Conservation (phyloP, 2,113 vertebrate genomes). For the Eretmodus cyanostictus region DNA sequence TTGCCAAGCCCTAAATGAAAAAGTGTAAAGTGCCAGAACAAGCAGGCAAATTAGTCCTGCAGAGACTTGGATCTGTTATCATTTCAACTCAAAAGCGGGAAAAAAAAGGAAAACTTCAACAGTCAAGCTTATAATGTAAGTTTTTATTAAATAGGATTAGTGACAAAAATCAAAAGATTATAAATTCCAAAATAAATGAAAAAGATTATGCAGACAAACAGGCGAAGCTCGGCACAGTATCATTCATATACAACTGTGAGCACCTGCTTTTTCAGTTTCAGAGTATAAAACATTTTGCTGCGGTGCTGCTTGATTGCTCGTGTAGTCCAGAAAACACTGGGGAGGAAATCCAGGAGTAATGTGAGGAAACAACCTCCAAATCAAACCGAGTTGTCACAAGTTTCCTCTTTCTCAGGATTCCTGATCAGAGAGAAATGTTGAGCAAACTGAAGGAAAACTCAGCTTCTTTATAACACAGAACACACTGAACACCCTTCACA, state of each 20-base stretch:
- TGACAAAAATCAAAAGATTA: neutral
- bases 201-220: neutral
- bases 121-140: neutral
- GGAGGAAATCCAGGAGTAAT: neutral
- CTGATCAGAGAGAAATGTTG: neutral
- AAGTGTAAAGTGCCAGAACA: neutral
- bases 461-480: neutral
- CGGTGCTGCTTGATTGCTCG: neutral
- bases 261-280: neutral
- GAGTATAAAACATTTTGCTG: neutral
- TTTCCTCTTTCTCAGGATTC: neutral
- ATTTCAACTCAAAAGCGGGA: neutral
- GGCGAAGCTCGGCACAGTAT: neutral
- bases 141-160: constrained; percentile 40
- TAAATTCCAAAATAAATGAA: neutral
- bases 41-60: neutral
- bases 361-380: neutral
- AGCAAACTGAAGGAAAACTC: neutral
- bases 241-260: constrained; percentile 4
- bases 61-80: neutral
- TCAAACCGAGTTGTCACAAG: neutral
- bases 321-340: neutral
- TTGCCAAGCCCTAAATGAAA: neutral
- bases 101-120: neutral
- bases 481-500: neutral